phyloP scores from a whole-genome alignment of 1,140 invertebrate species.

The Saccostrea cuccullata region DNA sequence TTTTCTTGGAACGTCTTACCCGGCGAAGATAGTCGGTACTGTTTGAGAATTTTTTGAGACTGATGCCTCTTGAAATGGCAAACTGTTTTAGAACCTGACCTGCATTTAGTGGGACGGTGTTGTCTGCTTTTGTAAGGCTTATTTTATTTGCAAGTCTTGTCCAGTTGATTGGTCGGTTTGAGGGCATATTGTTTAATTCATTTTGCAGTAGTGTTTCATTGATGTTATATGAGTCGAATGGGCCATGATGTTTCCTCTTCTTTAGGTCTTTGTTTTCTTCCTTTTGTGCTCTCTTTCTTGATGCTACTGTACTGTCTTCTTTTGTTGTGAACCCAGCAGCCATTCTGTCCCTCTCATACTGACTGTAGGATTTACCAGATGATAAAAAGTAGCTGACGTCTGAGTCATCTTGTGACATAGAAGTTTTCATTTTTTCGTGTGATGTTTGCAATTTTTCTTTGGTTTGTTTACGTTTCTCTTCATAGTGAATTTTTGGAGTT shows the following conservation, averaged over 20 bases:
- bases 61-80: neutral
- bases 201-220: neutral
- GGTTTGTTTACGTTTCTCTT: neutral
- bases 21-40: neutral
- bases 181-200: neutral
- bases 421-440: neutral
- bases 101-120: neutral
- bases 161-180: neutral
- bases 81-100: slow-evolving; percentile 11
- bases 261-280: neutral
- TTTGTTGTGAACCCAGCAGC: neutral
- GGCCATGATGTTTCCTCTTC: neutral
- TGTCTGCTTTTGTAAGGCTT: neutral
- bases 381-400: slow-evolving; percentile 11
- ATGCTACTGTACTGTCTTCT: too few relatives aligned
- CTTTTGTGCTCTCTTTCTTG: neutral
- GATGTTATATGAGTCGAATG: neutral
- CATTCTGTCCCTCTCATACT: slow-evolving; percentile 26
- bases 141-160: slow-evolving; percentile 11
- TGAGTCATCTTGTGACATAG: neutral
- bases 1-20: neutral
- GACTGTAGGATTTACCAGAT: slow-evolving; percentile 4
- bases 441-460: neutral
- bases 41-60: neutral
- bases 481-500: neutral